Evolutionary conservation across 2,113 vertebrate genomes (phyloP).

Genomic region (Campylomormyrus numenius): DNA sequence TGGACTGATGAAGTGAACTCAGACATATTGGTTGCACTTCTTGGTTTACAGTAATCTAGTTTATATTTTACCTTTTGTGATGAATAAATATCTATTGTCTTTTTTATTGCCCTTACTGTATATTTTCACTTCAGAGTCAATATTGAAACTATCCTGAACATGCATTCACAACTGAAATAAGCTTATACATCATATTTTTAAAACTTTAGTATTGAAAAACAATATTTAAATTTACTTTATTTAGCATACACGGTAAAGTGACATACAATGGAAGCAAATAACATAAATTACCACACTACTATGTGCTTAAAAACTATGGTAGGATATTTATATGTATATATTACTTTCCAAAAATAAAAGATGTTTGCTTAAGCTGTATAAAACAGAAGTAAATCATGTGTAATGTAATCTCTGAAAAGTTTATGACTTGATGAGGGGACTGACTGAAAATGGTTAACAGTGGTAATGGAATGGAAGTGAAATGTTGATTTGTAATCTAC

Average conservation of each 20-base stretch:
- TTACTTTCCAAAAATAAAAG: background rate
- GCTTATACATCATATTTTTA: conserved; percentile 29
- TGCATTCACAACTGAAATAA: conserved; percentile 21
- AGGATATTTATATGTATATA: background rate
- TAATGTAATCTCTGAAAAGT: background rate
- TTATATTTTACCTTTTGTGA: conserved; percentile 20
- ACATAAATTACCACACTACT: background rate
- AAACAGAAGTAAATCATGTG: background rate
- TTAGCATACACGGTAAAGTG: background rate
- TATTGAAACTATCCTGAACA: conserved; percentile 24
- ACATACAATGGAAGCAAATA: background rate
- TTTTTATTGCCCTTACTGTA: conserved; percentile 30
- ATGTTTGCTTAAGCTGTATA: background rate
- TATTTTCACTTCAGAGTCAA: background rate
- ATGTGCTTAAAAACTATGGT: background rate
- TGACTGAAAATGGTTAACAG: background rate
- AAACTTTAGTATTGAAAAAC: background rate
- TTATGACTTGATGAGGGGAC: background rate
- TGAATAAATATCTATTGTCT: conserved; percentile 21
- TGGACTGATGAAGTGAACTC: conserved; percentile 30
- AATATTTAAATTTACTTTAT: background rate
- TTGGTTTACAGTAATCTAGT: conserved; percentile 17
- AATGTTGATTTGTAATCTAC: background rate
- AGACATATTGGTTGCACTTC: conserved; percentile 16
- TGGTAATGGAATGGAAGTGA: conserved; percentile 15